Evolutionary conservation across 2,113 vertebrate genomes (phyloP), one percentile per base, ranked within the genome.

Genomic region (human): DNA sequence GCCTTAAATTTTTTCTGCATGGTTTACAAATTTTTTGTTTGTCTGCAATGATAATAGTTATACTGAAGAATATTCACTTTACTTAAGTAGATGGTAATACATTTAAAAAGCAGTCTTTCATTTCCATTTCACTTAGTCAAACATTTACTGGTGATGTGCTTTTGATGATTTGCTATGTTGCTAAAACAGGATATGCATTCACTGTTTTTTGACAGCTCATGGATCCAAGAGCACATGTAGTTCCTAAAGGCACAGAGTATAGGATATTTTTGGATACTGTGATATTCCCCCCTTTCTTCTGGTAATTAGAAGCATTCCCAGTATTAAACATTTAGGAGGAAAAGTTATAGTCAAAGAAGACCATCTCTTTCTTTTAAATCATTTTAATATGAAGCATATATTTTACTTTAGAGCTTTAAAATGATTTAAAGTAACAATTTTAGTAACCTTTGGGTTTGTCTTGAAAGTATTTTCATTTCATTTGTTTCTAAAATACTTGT

Each of bases 21-120:
- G 27, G 12, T 81, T 97, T 91, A 64, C 48, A 91, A 50, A 81
- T 80, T 38, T 76, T 11, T 85, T 93, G 40, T 93, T 96, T 94
- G 66, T 40, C 27, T 64, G 11, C 76, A 11, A 32, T 66, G 64
- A 38, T 92, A 85, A 43, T 20, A 94, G 76, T 79, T 93, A 73
- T 93, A 73, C 76, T 82, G 14, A 90, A 76, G n/a, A 93, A 75
- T 80, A 52, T 72, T 96, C 55, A 66, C 76, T 93, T 83, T 84
- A 92, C 43, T 64, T 96, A n/a, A 96, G 57, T 76, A 96, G 32
- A 40, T 81, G 32, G 25, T 27, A 59, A 35, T 68, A 30, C 32
- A 45, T 88, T n/a, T 70, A 79, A 86, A 94, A 82, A 90, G 27
- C 1, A 12, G 32, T 57, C 38, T 76, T 76, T 57, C 4, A 20